Base-by-base conservation (phyloP, 1,140 invertebrate species). In the Drosophila teissieri region DNA sequence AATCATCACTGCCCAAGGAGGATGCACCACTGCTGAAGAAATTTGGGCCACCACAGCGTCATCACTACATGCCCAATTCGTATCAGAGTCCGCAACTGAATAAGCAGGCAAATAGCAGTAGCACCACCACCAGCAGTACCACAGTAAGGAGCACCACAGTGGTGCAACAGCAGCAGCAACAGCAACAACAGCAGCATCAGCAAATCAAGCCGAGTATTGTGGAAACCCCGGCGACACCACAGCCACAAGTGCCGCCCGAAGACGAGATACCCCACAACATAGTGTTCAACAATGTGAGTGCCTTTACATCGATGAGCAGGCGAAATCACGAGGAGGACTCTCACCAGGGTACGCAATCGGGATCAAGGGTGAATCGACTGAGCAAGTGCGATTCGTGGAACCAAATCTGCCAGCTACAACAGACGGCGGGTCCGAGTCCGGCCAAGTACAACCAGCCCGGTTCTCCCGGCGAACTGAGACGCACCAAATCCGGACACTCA, bases 311-410 rank as follows among this genome's bases (percentile, higher is more conserved):
- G 8, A 48, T 92, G 55, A 80, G 63, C 6, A 40, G 91, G 1
- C 74, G 91, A 17, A 64, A 60, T 12, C 80, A 74, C 5, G 70
- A 82, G 11, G 86, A 90, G 44, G 81, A 80, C 34, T 22, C 37
- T 22, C 72, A 73, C 1, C 61, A 53, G 19, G 61, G 65, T 27
- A 39, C 62, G 14, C 46, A 58, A 31, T 56, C 34, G 8, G 78
- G 78, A 5, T 68, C 80, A 61, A 80, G 91, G 78, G 42, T 92
- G 2, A 92, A 91, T 56, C 85, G 89, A 5, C 88, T 96, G n/a
- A 95, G 95, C 37, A 96, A 96, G 89, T 96, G 96, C 2, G 96
- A 96, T 91, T 96, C 96, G 0, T 97, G 96, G 96, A 95, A 96
- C 80, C 95, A 96, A 72, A 93, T 94, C 81, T 93, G 64, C 67